Base-by-base conservation (phyloP, 2,888 invertebrate genomes). In the Tolmerus cingulatus region DNA sequence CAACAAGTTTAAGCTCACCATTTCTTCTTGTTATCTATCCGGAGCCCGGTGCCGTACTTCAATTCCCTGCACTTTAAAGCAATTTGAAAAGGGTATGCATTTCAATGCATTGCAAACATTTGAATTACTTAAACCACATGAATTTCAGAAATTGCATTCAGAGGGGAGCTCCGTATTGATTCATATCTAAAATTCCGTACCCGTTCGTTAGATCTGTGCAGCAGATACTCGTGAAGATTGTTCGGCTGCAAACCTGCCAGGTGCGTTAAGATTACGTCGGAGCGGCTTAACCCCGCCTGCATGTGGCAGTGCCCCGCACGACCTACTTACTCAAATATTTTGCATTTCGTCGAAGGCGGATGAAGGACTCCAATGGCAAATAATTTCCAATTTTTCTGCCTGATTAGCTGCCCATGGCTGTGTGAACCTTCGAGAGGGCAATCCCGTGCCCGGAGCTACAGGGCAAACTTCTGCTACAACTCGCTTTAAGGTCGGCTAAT, bases 21-120 rank as follows among this genome's bases (percentile, higher is more conserved):
- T 66, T 74, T 84, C 84, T 81, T 74, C 84, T 84, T 66, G 84
- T 84, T 84, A 84, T 84, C 84, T 84, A 66, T 84, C 57, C 51
- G 55, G 27, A 30, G 81, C 51, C 51, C 51, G 46, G 40, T 74
- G 19, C 34, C 66, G 23, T 40, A 43, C 84, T 40, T 84, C 84
- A 40, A 84, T 84, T 84, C 66, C 66, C 37, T 78, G 51, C 78
- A 86, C 78, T 86, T 86, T 86, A 86, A 86, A 86, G 86, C 86
- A 86, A 86, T 86, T 86, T 86, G 78, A 86, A 86, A 85, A 78
- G 79, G 79, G 84, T 88, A 86, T 87, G 86, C 82, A 88, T 88
- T 88, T 88, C 88, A 88, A 88, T 88, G 88, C 88, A 87, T 87
- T 84, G 66, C 87, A 87, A 88, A 84, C 87, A 88, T 88, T 87